Evolutionary conservation across 1,140 invertebrate species (phyloP).

Genomic region (Zaprionus gabonicus): DNA sequence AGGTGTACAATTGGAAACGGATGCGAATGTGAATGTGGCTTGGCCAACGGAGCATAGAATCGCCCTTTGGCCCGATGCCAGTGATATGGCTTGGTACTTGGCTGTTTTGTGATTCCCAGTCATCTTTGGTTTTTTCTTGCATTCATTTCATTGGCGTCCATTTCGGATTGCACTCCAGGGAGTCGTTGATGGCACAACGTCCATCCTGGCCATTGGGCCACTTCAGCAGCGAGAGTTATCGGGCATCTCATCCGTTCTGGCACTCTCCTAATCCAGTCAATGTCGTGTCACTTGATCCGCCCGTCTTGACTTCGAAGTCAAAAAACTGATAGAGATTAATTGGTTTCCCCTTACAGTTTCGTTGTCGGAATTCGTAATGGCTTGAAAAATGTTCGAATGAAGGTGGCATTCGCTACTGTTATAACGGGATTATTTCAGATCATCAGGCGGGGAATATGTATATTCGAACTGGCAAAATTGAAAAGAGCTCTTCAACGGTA

Average conservation of each 20-base stretch:
- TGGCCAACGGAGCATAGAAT: slow-evolving; percentile 2
- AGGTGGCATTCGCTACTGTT: slow-evolving; percentile 4
- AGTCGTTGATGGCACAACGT: slow-evolving; percentile 68
- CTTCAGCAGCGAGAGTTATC: slow-evolving; percentile 24
- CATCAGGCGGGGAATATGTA: slow-evolving; percentile 9
- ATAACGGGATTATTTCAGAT: slow-evolving; percentile 65
- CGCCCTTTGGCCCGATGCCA: slow-evolving; percentile 43
- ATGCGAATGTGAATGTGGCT: not conserved
- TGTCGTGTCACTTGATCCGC: slow-evolving; percentile 78
- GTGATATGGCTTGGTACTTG: slow-evolving; percentile 38
- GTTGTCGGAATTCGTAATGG: slow-evolving; percentile 47
- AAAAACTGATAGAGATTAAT: slow-evolving; percentile 77
- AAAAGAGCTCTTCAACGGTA: slow-evolving; percentile 14
- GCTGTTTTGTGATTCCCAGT: slow-evolving; percentile 45
- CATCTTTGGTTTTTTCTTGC: slow-evolving; percentile 64
- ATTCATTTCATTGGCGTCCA: slow-evolving; percentile 81
- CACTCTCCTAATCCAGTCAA: slow-evolving; percentile 71
- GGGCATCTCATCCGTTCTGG: slow-evolving; percentile 37
- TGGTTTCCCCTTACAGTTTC: slow-evolving; percentile 71
- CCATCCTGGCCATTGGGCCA: slow-evolving; percentile 20
- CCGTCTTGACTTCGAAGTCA: slow-evolving; percentile 47
- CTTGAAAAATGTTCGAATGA: slow-evolving; percentile 21
- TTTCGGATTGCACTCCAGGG: slow-evolving; percentile 81
- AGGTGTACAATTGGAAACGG: slow-evolving; percentile 59
- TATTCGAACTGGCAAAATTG: slow-evolving; percentile 25